These are phyloP conservation scores for Platycheirus rosarum DNA, from an alignment of 2,888 invertebrate species.

Conservation along the genomic window DNA sequence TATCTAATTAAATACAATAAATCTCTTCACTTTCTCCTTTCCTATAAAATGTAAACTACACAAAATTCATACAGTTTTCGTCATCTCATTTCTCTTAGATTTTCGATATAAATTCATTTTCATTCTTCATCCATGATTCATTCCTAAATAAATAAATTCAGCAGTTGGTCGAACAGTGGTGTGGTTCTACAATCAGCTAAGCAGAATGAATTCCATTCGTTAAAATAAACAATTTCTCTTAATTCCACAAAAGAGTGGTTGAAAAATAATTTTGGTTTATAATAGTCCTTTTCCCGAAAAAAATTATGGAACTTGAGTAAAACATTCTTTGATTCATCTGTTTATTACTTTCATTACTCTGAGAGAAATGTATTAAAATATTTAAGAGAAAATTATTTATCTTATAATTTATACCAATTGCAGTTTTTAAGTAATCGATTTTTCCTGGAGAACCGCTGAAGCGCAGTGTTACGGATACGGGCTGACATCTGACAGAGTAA, in stretches of 20 bases:
- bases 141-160: background rate
- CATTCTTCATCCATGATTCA: background rate
- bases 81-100: background rate
- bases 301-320: background rate
- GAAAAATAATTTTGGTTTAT: background rate
- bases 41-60: no score
- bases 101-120: background rate
- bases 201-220: background rate
- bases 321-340: conserved; percentile 1
- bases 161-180: conserved; percentile 2
- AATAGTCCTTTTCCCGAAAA: background rate
- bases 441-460: conserved; percentile 14
- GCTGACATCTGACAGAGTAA: background rate
- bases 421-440: conserved; percentile 55
- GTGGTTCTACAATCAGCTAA: background rate
- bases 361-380: no score
- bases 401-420: conserved; percentile 57
- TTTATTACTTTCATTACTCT: background rate
- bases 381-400: no score
- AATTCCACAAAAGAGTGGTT: background rate
- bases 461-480: background rate
- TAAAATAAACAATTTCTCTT: conserved; percentile 11
- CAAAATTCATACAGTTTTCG: no score
- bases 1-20: no score
- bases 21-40: no score